A percentile compares a stretch with the other conserved stretches of the same genome.
Conservation (phyloP, 2,797 vertebrate species). For the Triplophysa yarkandensis region DNA sequence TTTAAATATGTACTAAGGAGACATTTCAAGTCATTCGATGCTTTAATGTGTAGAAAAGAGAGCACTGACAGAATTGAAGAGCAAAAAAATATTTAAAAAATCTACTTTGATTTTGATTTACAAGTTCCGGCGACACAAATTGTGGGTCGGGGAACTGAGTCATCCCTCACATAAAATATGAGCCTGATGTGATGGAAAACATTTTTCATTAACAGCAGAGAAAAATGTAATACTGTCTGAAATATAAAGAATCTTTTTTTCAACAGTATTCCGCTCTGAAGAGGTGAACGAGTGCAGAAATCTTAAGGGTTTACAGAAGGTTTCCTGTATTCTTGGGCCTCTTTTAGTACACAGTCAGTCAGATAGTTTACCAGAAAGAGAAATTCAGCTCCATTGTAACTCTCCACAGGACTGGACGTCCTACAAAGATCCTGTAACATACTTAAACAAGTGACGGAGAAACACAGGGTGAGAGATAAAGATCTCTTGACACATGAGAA, state of each 20-base stretch:
- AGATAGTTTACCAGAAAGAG: slow-evolving; percentile 18
- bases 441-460: slow-evolving; percentile 24
- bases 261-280: not conserved
- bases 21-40: slow-evolving; percentile 22
- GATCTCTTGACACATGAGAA: slow-evolving; percentile 23
- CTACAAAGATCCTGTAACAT: slow-evolving; percentile 19
- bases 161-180: not conserved
- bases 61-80: not conserved
- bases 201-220: not conserved
- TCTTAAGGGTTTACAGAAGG: not conserved
- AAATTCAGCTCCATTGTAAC: slow-evolving; percentile 23
- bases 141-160: not conserved
- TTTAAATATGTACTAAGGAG: slow-evolving; percentile 20
- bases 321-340: slow-evolving; percentile 5
- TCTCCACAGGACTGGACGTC: slow-evolving; percentile 17
- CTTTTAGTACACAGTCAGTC: slow-evolving; percentile 6
- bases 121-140: not conserved
- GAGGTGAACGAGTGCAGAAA: slow-evolving; percentile 36
- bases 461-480: not conserved
- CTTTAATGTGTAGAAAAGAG: not conserved
- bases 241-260: not conserved
- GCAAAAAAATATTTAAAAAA: no score
- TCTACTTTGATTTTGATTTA: not conserved
- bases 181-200: not conserved
- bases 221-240: not conserved